These are phyloP conservation scores for Formica selysi DNA, from an alignment of 1,140 invertebrate species.

Conservation along the genomic window DNA sequence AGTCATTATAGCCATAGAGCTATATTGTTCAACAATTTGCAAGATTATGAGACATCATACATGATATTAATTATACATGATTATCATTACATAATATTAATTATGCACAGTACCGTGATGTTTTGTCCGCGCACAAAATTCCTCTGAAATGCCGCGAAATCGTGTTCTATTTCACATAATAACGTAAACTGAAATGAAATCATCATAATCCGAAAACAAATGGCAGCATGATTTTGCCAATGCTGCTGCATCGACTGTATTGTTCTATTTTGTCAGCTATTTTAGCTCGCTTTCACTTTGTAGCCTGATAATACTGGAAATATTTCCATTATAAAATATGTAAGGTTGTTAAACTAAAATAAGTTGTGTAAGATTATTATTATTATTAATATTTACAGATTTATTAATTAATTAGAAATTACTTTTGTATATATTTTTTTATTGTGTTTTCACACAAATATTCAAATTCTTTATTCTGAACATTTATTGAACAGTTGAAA, in stretches of 20 bases:
- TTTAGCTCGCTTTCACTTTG: background rate
- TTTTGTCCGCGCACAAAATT: slow-evolving; percentile 24
- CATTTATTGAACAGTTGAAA: background rate
- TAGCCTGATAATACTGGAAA: slow-evolving; percentile 24
- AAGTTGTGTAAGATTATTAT: too few relatives aligned
- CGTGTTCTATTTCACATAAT: slow-evolving; percentile 40
- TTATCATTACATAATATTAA: too few relatives aligned
- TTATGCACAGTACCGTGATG: background rate
- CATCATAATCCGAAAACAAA: slow-evolving; percentile 53
- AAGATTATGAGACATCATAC: slow-evolving; percentile 13
- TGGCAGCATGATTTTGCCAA: slow-evolving; percentile 27
- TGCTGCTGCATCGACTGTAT: background rate
- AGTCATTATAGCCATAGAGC: background rate
- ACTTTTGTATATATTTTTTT: background rate
- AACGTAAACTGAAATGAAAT: slow-evolving; percentile 57
- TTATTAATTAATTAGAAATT: background rate
- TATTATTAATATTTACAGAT: too few relatives aligned
- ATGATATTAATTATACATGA: background rate
- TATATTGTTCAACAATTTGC: slow-evolving; percentile 30
- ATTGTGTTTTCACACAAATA: background rate
- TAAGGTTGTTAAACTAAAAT: background rate
- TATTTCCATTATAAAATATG: background rate
- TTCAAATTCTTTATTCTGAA: background rate
- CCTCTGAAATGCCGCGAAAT: background rate
- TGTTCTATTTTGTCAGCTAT: slow-evolving; percentile 29